Percentiles rank a stretch among this genome's conserved stretches.
Conservation (phyloP, 2,888 invertebrate species). For the Pteria penguin region DNA sequence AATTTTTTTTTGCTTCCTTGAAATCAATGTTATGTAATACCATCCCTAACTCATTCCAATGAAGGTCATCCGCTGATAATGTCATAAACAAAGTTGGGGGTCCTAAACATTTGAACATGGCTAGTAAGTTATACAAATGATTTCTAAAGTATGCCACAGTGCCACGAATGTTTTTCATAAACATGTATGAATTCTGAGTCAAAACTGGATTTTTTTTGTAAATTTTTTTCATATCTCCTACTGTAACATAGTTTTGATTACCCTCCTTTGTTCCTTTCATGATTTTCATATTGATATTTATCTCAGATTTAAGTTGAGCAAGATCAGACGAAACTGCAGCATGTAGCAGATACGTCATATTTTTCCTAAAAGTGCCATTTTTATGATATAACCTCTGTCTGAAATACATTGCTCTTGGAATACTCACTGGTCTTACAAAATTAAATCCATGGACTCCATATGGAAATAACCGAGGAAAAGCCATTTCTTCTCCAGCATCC, state of each 20-base stretch:
- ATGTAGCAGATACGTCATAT: conserved; percentile 33
- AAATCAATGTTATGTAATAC: conserved; percentile 7
- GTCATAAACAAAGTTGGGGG: conserved; percentile 44
- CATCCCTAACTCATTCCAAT: conserved; percentile 50
- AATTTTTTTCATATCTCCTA: conserved; percentile 2
- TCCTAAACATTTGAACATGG: conserved; percentile 38
- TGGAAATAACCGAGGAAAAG: conserved; percentile 35
- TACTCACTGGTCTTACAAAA: conserved; percentile 4
- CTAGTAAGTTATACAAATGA: conserved; percentile 40
- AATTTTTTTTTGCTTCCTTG: background rate
- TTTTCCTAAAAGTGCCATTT: conserved; percentile 24
- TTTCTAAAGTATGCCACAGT: conserved; percentile 50
- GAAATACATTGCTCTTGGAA: conserved; percentile 24
- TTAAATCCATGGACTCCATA: conserved; percentile 19
- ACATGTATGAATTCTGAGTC: conserved; percentile 52
- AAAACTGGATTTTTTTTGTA: conserved; percentile 10
- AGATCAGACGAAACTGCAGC: conserved; percentile 21
- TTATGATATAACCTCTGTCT: conserved; percentile 8
- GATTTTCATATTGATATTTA: conserved; percentile 27
- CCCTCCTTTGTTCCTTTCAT: background rate
- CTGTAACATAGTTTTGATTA: background rate
- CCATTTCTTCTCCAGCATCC: conserved; percentile 32
- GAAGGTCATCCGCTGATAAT: conserved; percentile 51
- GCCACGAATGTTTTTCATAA: conserved; percentile 54
- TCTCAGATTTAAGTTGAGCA: conserved; percentile 10